These are phyloP conservation scores for Mola mola DNA, from an alignment of 2,113 vertebrate species.

Conservation along the genomic window DNA sequence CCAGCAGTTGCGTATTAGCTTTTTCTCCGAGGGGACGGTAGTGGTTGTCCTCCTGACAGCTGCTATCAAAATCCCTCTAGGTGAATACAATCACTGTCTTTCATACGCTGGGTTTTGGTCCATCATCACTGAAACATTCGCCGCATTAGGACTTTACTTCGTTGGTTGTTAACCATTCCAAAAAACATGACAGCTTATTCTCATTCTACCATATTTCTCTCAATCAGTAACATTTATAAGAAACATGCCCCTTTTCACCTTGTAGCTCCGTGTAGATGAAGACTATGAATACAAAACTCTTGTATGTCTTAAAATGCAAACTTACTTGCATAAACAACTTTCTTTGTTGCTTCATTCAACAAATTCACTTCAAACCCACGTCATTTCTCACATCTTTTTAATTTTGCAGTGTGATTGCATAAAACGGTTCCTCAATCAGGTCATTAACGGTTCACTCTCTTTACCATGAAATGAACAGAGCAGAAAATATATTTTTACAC, in stretches of 20 bases:
- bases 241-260: slow-evolving; percentile 39
- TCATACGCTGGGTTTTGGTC: slow-evolving; percentile 33
- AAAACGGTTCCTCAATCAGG: slow-evolving; percentile 56
- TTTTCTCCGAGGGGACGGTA: not conserved
- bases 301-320: slow-evolving; percentile 47
- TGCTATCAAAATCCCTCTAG: slow-evolving; percentile 11
- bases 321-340: slow-evolving; percentile 56
- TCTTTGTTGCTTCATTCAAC: slow-evolving; percentile 45
- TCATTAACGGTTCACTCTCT: slow-evolving; percentile 27
- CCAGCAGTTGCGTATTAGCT: slow-evolving; percentile 6
- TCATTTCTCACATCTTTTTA: slow-evolving; percentile 33
- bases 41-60: slow-evolving; percentile 10
- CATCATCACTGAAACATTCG: slow-evolving; percentile 7
- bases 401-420: slow-evolving; percentile 66
- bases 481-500: slow-evolving; percentile 25
- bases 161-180: too few relatives aligned
- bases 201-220: slow-evolving; percentile 30
- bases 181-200: slow-evolving; percentile 11
- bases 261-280: slow-evolving; percentile 56
- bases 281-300: slow-evolving; percentile 64
- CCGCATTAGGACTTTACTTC: slow-evolving; percentile 16
- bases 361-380: slow-evolving; percentile 58
- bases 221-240: slow-evolving; percentile 34
- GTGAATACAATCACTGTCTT: not conserved
- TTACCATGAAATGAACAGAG: slow-evolving; percentile 42